Conservation (phyloP, 2,797 vertebrate genomes). For the Lepidocolaptes lacrymiger region DNA sequence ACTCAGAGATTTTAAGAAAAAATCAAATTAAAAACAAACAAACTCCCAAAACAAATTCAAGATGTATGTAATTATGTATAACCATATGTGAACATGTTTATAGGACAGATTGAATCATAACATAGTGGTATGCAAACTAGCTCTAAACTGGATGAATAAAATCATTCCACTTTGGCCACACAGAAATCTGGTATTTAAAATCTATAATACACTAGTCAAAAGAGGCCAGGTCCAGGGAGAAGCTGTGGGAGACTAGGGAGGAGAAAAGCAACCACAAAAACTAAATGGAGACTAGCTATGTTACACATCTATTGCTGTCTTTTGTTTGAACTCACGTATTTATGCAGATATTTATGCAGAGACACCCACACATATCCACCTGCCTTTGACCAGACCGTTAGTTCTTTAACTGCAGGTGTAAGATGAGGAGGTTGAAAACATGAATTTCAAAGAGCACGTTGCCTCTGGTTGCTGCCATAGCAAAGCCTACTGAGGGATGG, state of each 20-base stretch:
- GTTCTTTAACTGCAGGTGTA: not conserved
- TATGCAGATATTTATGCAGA: not conserved
- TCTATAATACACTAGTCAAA: not conserved
- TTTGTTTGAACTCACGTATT: accelerated
- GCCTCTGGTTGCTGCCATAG: not conserved
- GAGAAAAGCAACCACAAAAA: not conserved
- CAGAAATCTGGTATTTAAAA: not conserved
- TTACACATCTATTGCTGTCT: not conserved
- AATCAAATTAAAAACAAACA: not conserved
- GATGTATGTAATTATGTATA: not conserved
- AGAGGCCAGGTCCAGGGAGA: not conserved
- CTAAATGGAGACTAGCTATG: not conserved
- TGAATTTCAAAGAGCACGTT: accelerated
- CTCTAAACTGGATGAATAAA: not conserved
- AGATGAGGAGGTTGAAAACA: not conserved
- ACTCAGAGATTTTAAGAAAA: not conserved
- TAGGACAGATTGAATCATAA: not conserved
- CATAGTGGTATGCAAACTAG: not conserved
- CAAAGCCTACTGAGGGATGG: not conserved
- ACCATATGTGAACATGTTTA: not conserved
- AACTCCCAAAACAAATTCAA: not conserved
- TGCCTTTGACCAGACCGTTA: not conserved
- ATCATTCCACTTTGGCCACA: not conserved
- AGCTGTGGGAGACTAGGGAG: not conserved
- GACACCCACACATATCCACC: not conserved